Base-by-base conservation (phyloP, 2,888 invertebrate genomes). In the Maniola hyperantus region DNA sequence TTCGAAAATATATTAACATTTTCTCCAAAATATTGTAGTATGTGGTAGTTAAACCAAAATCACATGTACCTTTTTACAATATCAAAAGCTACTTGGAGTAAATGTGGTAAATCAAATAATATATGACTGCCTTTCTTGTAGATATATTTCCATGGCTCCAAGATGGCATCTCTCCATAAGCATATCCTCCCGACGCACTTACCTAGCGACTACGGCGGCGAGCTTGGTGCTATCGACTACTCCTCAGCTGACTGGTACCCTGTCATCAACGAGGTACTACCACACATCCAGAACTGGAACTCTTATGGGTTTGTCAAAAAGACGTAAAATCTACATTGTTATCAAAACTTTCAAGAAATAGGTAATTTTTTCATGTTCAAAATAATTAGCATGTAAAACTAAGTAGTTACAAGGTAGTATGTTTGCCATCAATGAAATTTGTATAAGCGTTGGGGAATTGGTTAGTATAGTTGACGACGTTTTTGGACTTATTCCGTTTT, bases 61-160 rank as follows among this genome's bases (percentile, higher is more conserved):
- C n/a, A n/a, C n/a, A n/a, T n/a, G n/a, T n/a, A n/a, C n/a, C n/a
- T n/a, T n/a, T n/a, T n/a, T n/a, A n/a, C n/a, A n/a, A n/a, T n/a
- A n/a, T n/a, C n/a, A n/a, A n/a, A n/a, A n/a, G n/a, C 39, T 39
- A 10, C 26, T 26, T 26, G 26, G 26, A 26, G 26, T 26, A 11
- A 39, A 39, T 10, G 4, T 39, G 11, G 39, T 11, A 10, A 39
- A 11, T 39, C n/a, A n/a, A n/a, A n/a, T n/a, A n/a, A n/a, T 39
- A 39, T 20, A n/a, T 15, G 26, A 18, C 15, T 18, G 46, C 8
- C 10, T 55, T 5, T 18, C 58, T 88, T 92, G 1, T 88, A 97
- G 95, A 95, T 97, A 89, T 95, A 94, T 89, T 97, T 97, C 95
- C 97, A 97, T 83, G 97, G 97, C 13, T 93, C 93, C 67, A 96